Base-by-base conservation (phyloP, 2,888 invertebrate genomes). In the Actias luna region DNA sequence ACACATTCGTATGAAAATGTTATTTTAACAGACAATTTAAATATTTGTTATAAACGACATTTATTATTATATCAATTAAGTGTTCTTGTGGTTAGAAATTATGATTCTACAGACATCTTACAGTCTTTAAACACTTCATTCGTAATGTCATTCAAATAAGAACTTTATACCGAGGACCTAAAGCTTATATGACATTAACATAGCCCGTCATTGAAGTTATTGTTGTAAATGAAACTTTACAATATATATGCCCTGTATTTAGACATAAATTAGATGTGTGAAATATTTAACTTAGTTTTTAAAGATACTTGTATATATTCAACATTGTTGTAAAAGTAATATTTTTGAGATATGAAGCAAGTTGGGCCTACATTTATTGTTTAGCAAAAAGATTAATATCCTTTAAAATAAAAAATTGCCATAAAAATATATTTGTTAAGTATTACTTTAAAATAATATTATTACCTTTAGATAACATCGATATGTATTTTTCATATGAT, bases 91-190 rank as follows among this genome's bases (percentile, higher is more conserved):
- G 16, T 16, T 61, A 60, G 35, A 68, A 59, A 58, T 67, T 70
- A 79, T 80, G 69, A 75, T 78, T 80, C 80, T 80, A 80, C 77
- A 78, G 68, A 73, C 76, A 75, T 70, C 66, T 65, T 69, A 73
- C 74, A 72, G 67, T 72, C 64, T 67, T 58, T 63, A 60, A 68
- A 62, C 66, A 5, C 69, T 70, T 75, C 69, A 69, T 68, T 71
- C 75, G 75, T 79, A 76, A 71, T 71, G 68, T 69, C 63, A 65
- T 61, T 63, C 63, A 36, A 57, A 42, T 69, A 67, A 33, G 67
- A 52, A 76, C 81, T 75, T 75, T 78, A 70, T 65, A 7, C 14
- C 14, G 1, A 55, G 29, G 16, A 16, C 29, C 1, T 59, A 18
- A 60, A 61, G 25, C 5, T 0, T 18, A 63, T 74, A 82, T n/a